Evolutionary conservation across 2,888 invertebrate species (phyloP), one percentile per base, ranked within the genome.

Genomic region (Torymus auratus): DNA sequence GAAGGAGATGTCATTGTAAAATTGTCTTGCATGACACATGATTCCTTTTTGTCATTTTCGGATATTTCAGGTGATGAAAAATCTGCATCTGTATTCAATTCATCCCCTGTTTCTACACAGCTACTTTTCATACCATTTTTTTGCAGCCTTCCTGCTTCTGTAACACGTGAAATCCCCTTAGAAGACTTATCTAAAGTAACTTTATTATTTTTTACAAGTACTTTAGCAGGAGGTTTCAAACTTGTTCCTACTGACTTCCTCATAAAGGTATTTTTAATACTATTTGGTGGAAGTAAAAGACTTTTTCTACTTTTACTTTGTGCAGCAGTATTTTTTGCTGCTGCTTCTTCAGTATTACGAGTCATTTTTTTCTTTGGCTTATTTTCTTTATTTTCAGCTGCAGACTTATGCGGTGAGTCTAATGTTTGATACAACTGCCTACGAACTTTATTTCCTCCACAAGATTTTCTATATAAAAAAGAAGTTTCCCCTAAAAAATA

Each of bases 211-310:
- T 60, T 75, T 50, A 55, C 20, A 58, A 0, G 69, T 69, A 65
- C 64, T 72, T 69, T 75, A 69, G 23, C n/a, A 58, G 28, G 15
- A 50, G 58, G 23, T 58, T 75, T 64, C 4, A 65, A 23, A 61
- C 64, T 78, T 55, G 78, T 23, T 52, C 28, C 28, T 28, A 41
- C 55, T 20, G 83, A 72, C 60, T 73, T 80, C 53, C 52, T 81
- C 2, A 83, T 14, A 15, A 78, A 73, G 75, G 11, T 83, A 65
- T 83, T 77, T 78, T 61, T 83, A 74, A 84, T 83, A 65, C 69
- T 83, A 78, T 84, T 83, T 64, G 83, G 83, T 50, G 83, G 84
- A 23, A 83, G 60, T 17, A 84, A 41, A 69, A 80, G 61, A 53
- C 83, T 83, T 78, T 74, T 78, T 53, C 80, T 75, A 50, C 11